Conservation (phyloP, 2,888 invertebrate species). For the Nephrotoma appendiculata region DNA sequence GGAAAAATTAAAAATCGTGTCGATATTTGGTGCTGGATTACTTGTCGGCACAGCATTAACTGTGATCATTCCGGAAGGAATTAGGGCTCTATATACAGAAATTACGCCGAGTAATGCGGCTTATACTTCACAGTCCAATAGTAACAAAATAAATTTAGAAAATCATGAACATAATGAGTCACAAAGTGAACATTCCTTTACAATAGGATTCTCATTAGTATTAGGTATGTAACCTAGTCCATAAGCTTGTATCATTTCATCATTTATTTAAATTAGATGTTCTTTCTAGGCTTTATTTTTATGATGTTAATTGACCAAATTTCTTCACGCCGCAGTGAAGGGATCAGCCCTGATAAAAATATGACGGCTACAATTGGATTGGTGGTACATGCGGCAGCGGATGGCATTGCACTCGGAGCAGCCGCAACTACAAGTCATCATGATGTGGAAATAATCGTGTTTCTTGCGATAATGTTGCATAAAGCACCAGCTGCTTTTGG, state of each 20-base stretch:
- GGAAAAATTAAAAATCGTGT: conserved; percentile 87
- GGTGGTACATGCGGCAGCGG: conserved; percentile 95
- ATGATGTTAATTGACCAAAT: conserved; percentile 93
- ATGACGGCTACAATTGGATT: conserved; percentile 92
- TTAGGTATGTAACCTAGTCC: conserved; percentile 26
- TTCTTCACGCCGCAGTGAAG: conserved; percentile 41
- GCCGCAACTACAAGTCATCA: conserved; percentile 92
- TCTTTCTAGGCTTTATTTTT: conserved; percentile 64
- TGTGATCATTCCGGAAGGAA: conserved; percentile 97
- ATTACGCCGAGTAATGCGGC: conserved; percentile 7
- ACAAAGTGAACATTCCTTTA: conserved; percentile 24
- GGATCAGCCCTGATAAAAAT: conserved; percentile 49
- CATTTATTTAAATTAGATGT: conserved; percentile 18
- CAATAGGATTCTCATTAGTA: conserved; percentile 84
- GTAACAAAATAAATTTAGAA: conserved; percentile 43
- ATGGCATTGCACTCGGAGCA: conserved; percentile 95
- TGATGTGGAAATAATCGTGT: conserved; percentile 95
- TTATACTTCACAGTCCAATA: background rate
- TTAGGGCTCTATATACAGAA: conserved; percentile 58
- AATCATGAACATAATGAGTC: conserved; percentile 3
- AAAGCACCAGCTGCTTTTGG: conserved; percentile 99
- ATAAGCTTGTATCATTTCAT: background rate
- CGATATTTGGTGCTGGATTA: conserved; percentile 92
- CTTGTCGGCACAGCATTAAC: conserved; percentile 94
- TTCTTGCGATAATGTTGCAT: conserved; percentile 97